Conservation (phyloP, 2,113 vertebrate genomes). For the Albula goreensis region DNA sequence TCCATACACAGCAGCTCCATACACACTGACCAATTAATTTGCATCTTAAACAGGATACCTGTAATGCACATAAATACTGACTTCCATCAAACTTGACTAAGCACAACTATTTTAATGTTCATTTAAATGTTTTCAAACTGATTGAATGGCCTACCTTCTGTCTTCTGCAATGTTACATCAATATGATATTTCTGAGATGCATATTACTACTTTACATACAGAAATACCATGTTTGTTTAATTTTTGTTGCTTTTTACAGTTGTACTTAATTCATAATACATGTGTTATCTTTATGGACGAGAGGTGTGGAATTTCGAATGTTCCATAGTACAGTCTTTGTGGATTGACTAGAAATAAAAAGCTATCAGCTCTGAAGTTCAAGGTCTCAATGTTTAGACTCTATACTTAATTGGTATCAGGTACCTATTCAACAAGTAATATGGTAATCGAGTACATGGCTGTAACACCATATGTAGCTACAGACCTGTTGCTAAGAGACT, state of each 20-base stretch:
- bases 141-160: not conserved
- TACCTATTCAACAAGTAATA: too few species aligned
- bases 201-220: not conserved
- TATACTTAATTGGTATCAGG: too few species aligned
- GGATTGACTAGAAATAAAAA: not conserved
- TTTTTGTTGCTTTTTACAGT: not conserved
- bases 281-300: too few species aligned
- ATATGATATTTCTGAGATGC: constrained; percentile 36
- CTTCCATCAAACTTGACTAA: too few species aligned
- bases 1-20: constrained; percentile 20
- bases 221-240: not conserved
- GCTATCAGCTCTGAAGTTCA: not conserved
- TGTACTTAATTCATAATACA: too few species aligned
- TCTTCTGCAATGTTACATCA: constrained; percentile 27
- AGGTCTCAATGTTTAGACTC: too few species aligned
- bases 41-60: not conserved
- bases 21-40: not conserved
- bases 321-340: not conserved
- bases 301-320: not conserved
- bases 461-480: not conserved
- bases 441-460: not conserved
- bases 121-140: not conserved
- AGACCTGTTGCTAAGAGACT: constrained; percentile 1
- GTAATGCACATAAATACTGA: not conserved
- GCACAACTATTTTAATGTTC: too few species aligned